Evolutionary conservation across 1,140 invertebrate genomes (phyloP).

Genomic region (Drosophila nikananu): DNA sequence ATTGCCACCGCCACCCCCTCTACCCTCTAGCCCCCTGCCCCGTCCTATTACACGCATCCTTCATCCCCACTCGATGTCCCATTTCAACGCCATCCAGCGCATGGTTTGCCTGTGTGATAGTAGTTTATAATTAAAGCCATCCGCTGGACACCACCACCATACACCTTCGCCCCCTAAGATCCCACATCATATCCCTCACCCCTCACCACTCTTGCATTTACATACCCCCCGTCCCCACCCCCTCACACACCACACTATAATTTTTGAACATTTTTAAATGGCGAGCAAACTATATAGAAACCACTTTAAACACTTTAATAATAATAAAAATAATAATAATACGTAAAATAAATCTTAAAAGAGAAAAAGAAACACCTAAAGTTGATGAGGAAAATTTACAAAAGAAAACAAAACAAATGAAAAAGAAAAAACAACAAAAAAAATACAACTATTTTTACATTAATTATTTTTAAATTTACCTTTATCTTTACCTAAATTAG

Average conservation of each 20-base stretch:
- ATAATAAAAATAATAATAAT: constrained; percentile 12
- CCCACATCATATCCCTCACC: background rate
- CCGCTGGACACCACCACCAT: constrained; percentile 35
- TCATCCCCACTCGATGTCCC: background rate
- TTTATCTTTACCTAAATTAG: constrained; percentile 62
- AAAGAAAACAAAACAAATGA: constrained; percentile 26
- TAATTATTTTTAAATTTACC: constrained; percentile 75
- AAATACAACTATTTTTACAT: constrained; percentile 65
- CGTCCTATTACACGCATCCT: background rate
- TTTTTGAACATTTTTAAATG: constrained; percentile 52
- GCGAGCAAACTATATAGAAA: constrained; percentile 61
- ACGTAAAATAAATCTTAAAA: constrained; percentile 32
- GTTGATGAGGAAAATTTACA: constrained; percentile 35
- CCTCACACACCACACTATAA: constrained; percentile 11
- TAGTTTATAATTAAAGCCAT: constrained; percentile 85
- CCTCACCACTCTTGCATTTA: background rate
- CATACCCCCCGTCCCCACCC: background rate
- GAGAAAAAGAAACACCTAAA: constrained; percentile 32
- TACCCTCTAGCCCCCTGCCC: background rate
- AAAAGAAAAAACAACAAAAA: constrained; percentile 39
- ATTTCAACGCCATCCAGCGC: constrained; percentile 36
- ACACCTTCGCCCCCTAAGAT: background rate
- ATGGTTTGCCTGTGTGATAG: constrained; percentile 85
- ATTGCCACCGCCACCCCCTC: constrained; percentile 23
- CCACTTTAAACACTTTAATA: constrained; percentile 36